Base-by-base conservation (phyloP, 2,888 invertebrate genomes). In the Drosophila monieri region DNA sequence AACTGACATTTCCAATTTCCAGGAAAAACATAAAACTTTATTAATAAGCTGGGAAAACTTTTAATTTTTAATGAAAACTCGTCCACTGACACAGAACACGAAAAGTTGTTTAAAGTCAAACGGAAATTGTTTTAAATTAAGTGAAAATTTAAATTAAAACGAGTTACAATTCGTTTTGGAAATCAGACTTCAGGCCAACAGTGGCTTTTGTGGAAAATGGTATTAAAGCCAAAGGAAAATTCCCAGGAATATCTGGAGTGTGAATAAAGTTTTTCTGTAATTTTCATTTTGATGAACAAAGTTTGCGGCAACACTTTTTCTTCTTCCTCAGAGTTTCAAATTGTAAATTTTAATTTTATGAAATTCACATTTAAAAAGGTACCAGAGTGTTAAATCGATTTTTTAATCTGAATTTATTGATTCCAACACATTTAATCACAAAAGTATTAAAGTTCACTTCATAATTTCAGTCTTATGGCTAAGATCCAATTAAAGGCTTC, bases 1-100 rank as follows among this genome's bases (percentile, higher is more conserved):
- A 86, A 86, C 84, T 79, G 62, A 78, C 72, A 81, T 83, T 81
- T 67, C 56, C 86, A 83, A 85, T 86, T 86, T 66, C 59, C 37
- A 49, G 27, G 56, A 67, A 61, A 56, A 27, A 27, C 2, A 8
- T 27, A 9, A 46, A 44, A 43, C 14, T 41, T 32, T 46, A 47
- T 71, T 53, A 58, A 55, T 66, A 49, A 66, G 25, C 43, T 56
- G 25, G 25, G 23, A 59, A 57, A 43, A 60, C 35, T 60, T 60
- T 18, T 35, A n/a, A n/a, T 39, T 41, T 10, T 14, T 58, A 59
- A 52, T 66, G 66, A 43, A 48, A 73, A 79, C 61, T 57, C 61
- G 55, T 49, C 15, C 47, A 43, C 32, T 69, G 80, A 81, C 76
- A 78, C 85, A 52, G 54, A 70, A 85, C 87, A 87, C 47, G 57